Evolutionary conservation across 2,113 vertebrate genomes (phyloP), one percentile per base, ranked within the genome.

Genomic region (Oxyruncus cristatus): DNA sequence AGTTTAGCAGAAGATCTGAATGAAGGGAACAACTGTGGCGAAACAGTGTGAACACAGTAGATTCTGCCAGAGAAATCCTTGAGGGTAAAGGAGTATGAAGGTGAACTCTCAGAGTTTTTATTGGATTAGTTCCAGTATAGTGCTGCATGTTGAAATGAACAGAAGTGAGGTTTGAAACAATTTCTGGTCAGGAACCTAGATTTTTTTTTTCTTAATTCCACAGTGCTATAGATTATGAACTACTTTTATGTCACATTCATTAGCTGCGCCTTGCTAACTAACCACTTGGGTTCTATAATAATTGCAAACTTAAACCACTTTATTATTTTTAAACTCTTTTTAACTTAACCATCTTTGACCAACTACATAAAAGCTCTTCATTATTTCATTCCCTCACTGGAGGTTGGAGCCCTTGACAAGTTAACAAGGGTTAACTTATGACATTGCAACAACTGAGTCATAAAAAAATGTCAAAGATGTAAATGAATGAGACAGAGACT

Each of bases 91-190:
- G 62, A 94, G 82, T 65, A 94, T 94, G 95, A 97, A 97, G 95
- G 96, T 97, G 93, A 96, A 97, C 90, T 90, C 72, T 88, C 50
- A 24, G 93, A 88, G 80, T 95, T 94, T 96, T 95, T 89, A 94
- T 92, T 96, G 92, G 85, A 93, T 97, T 96, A 95, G 88, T 96
- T 97, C 82, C 96, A 96, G 92, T 84, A 15, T 46, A 95, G 82
- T 49, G 50, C 88, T 91, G 92, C 41, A 68, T 94, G 89, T 78
- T 88, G 75, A 97, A 90, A 93, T 83, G 59, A 95, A 71, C 35
- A 96, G 68, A 79, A 75, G 19, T 1, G 7, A 93, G 52, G 75
- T 37, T 93, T 92, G 65, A 92, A 92, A 90, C 37, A 96, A 91
- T 72, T 84, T 91, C 85, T 95, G 61, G 75, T 92, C 75, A 88